A percentile compares a stretch with the other conserved stretches of the same genome.
Conservation (phyloP, 2,888 invertebrate genomes). For the Physocephala rufipes region DNA sequence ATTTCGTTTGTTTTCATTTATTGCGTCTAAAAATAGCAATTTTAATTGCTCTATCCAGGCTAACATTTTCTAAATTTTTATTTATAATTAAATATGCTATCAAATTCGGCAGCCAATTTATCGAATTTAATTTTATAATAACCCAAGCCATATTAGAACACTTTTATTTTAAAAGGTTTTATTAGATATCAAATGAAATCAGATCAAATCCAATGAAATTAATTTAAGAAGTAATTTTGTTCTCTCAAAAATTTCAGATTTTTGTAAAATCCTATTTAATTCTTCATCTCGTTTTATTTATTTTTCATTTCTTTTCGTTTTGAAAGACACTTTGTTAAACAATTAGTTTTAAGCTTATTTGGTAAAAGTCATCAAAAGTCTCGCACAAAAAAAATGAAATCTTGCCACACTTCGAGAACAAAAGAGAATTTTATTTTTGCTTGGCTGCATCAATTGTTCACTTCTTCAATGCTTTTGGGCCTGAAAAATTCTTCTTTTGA, state of each 20-base stretch:
- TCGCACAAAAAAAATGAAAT: not conserved
- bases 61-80: no score
- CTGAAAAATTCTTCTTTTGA: not conserved
- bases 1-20: no score
- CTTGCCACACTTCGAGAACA: not conserved
- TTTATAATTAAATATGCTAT: no score
- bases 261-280: no score
- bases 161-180: not conserved
- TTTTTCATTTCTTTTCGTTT: not conserved
- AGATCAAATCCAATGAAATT: no score
- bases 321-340: not conserved
- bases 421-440: not conserved
- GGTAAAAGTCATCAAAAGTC: slow-evolving; percentile 23
- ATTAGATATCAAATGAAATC: not conserved
- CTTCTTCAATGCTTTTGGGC: not conserved
- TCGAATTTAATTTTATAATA: no score
- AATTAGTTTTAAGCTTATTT: slow-evolving; percentile 25
- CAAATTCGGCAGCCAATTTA: no score
- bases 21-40: no score
- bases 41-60: no score
- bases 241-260: not conserved
- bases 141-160: no score
- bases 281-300: no score
- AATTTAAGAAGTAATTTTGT: not conserved
- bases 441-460: not conserved